These are phyloP conservation scores for Euzophera pinguis DNA, from an alignment of 2,888 invertebrate species.

Conservation along the genomic window DNA sequence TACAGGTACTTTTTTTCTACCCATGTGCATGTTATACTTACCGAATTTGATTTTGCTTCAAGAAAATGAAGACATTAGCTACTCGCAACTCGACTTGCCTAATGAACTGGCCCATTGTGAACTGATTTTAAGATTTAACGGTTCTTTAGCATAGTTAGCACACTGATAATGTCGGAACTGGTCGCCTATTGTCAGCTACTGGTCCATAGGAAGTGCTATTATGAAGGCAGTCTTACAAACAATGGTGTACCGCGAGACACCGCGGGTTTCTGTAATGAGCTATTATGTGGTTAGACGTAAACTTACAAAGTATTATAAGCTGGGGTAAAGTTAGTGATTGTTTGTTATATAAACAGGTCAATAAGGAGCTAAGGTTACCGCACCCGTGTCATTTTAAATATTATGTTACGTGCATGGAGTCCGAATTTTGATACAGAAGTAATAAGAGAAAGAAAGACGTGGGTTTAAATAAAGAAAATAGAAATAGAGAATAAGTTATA, in stretches of 20 bases:
- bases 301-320: slow-evolving; percentile 26
- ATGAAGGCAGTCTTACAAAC: slow-evolving; percentile 65
- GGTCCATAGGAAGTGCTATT: slow-evolving; percentile 58
- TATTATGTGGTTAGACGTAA: slow-evolving; percentile 56
- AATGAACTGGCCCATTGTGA: neutral
- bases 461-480: no score
- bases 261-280: slow-evolving; percentile 68
- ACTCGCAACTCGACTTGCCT: neutral
- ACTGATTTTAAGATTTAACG: slow-evolving; percentile 36
- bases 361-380: no score
- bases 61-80: neutral
- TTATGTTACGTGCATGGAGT: no score
- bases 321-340: neutral
- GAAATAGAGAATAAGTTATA: no score
- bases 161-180: slow-evolving; percentile 39
- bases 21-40: no score
- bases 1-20: no score
- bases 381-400: neutral
- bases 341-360: neutral
- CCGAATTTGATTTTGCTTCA: no score
- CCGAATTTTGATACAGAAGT: no score
- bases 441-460: no score
- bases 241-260: slow-evolving; percentile 49
- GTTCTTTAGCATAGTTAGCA: slow-evolving; percentile 38
- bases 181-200: slow-evolving; percentile 47